phyloP scores from a whole-genome alignment of 1,140 invertebrate genomes.

The Chrysopa pallens region DNA sequence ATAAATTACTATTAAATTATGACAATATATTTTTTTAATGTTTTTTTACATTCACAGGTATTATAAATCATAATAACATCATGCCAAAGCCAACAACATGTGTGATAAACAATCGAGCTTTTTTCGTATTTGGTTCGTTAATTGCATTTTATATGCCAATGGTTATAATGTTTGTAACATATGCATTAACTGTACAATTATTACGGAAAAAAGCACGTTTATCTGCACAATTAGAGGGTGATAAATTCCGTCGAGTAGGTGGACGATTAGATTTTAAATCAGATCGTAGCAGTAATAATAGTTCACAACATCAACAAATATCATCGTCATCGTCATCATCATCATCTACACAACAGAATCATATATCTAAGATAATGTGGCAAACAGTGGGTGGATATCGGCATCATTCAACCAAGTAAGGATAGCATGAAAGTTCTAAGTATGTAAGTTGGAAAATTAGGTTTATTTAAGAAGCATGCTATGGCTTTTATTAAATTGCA shows the following conservation, averaged over 20 bases:
- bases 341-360: too few species aligned
- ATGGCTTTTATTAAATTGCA: too few species aligned
- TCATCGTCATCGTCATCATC: conserved; percentile 5
- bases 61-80: conserved; percentile 53
- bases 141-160: conserved; percentile 88
- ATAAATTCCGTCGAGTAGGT: conserved; percentile 36
- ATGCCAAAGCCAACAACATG: conserved; percentile 56
- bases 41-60: conserved; percentile 26
- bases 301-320: conserved; percentile 8
- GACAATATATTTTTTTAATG: conserved; percentile 5
- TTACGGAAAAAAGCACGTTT: conserved; percentile 53
- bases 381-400: conserved; percentile 22
- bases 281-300: conserved; percentile 22
- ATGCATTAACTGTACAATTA: conserved; percentile 72
- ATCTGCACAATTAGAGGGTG: conserved; percentile 38
- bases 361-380: conserved; percentile 17
- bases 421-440: too few species aligned
- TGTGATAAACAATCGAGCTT: conserved; percentile 71
- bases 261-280: conserved; percentile 37
- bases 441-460: too few species aligned
- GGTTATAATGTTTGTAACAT: conserved; percentile 79
- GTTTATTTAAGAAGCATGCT: too few species aligned
- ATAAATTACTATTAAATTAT: too few species aligned
- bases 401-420: too few species aligned
- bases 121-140: conserved; percentile 75